phyloP scores from a whole-genome alignment of 1,140 invertebrate species.

The Eumeta japonica region DNA sequence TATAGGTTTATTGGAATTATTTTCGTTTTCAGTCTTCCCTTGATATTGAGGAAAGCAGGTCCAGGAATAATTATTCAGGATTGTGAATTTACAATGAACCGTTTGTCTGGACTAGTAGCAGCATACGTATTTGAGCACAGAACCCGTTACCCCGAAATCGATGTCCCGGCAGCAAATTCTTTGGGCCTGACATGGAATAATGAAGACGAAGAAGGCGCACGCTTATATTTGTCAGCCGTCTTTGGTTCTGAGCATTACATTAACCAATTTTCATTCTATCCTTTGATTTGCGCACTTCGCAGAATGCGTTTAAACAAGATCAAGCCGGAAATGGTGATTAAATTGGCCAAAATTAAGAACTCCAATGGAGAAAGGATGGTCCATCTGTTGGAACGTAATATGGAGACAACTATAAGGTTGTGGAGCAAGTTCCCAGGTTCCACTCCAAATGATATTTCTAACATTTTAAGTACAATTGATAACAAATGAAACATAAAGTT shows the following conservation, averaged over 20 bases:
- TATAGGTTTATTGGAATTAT: neutral
- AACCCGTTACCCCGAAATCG: constrained; percentile 17
- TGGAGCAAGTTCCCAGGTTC: constrained; percentile 21
- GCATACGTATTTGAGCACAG: constrained; percentile 31
- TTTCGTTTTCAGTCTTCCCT: constrained; percentile 24
- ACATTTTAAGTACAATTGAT: neutral
- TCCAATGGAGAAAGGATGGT: constrained; percentile 18
- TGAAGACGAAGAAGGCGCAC: constrained; percentile 13
- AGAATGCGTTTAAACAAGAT: constrained; percentile 33
- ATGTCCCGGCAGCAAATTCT: constrained; percentile 18
- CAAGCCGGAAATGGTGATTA: constrained; percentile 20
- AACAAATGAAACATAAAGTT: too few relatives aligned
- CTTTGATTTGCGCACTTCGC: constrained; percentile 28
- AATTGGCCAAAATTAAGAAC: constrained; percentile 34
- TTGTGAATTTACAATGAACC: constrained; percentile 30
- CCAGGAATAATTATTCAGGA: constrained; percentile 17
- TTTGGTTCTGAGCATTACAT: constrained; percentile 30
- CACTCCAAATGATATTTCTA: constrained; percentile 9
- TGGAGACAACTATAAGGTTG: constrained; percentile 8
- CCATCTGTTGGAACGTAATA: constrained; percentile 16
- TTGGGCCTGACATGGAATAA: constrained; percentile 32
- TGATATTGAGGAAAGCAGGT: constrained; percentile 26
- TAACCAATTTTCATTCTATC: constrained; percentile 30
- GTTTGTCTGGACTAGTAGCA: constrained; percentile 26
- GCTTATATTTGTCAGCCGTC: constrained; percentile 29